Percentiles rank a stretch among this genome's conserved stretches.
phyloP scores from a whole-genome alignment of 2,113 vertebrate species.

The Crotophaga sulcirostris region DNA sequence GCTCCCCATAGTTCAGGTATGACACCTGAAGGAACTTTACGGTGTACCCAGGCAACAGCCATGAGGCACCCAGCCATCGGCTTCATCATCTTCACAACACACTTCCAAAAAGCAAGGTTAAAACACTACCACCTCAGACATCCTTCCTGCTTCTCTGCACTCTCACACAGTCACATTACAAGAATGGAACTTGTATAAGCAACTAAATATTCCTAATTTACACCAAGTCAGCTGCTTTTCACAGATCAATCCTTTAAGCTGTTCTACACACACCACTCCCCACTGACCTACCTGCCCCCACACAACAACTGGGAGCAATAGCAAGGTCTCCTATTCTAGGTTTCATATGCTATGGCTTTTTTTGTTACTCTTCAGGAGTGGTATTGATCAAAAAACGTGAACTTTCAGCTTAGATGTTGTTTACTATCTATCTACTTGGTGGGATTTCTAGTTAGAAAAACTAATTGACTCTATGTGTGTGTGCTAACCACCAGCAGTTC shows the following conservation, averaged over 20 bases:
- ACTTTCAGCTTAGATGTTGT: not conserved
- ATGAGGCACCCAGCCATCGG: not conserved
- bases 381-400: not conserved
- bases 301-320: not conserved
- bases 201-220: no score
- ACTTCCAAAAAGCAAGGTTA: not conserved
- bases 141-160: not conserved
- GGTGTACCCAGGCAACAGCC: not conserved
- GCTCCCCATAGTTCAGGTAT: not conserved
- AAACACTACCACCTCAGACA: not conserved
- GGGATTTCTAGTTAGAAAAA: not conserved
- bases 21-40: not conserved
- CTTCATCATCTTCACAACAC: not conserved
- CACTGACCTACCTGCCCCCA: no score
- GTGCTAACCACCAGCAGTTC: not conserved
- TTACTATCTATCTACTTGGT: not conserved
- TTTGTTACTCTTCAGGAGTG: not conserved
- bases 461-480: not conserved
- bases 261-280: not conserved
- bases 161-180: not conserved
- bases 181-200: not conserved
- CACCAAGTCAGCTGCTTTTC: not conserved
- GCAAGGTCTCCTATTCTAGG: not conserved
- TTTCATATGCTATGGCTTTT: not conserved
- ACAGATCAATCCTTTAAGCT: not conserved